Evolutionary conservation across 2,888 invertebrate genomes (phyloP).

Genomic region (Rhingia rostrata): DNA sequence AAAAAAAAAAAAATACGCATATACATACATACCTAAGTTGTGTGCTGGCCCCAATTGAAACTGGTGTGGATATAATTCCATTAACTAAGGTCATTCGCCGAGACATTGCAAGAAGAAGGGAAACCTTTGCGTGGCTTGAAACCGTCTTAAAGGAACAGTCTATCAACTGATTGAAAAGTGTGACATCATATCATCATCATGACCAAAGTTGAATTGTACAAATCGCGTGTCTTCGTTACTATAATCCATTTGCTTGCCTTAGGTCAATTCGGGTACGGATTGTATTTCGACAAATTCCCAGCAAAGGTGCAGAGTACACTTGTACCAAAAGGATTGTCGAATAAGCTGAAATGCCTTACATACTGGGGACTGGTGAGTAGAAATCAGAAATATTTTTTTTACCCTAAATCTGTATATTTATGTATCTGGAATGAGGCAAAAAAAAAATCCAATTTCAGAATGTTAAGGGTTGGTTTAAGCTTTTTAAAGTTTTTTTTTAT

Average conservation of each 20-base stretch:
- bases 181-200: slow-evolving; percentile 77
- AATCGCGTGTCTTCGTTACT: slow-evolving; percentile 81
- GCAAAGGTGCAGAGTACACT: slow-evolving; percentile 80
- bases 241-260: slow-evolving; percentile 81
- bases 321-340: slow-evolving; percentile 81
- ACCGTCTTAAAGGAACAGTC: neutral
- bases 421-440: slow-evolving; percentile 7
- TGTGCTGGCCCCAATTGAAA: slow-evolving; percentile 24
- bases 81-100: slow-evolving; percentile 56
- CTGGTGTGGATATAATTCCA: slow-evolving; percentile 24
- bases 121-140: neutral
- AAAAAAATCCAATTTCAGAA: neutral
- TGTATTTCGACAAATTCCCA: slow-evolving; percentile 84
- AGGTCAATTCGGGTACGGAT: slow-evolving; percentile 81
- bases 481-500: slow-evolving; percentile 16
- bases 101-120: slow-evolving; percentile 21
- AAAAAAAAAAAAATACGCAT: slow-evolving; percentile 16
- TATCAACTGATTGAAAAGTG: slow-evolving; percentile 33
- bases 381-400: neutral
- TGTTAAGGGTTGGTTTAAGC: neutral
- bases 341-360: slow-evolving; percentile 83
- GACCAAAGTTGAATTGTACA: slow-evolving; percentile 83
- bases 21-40: neutral
- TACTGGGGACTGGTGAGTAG: slow-evolving; percentile 84
- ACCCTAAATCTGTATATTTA: slow-evolving; percentile 15